Percentiles rank a stretch among this genome's conserved stretches.
phyloP scores from a whole-genome alignment of 2,113 vertebrate species.

The Amazona vittata region DNA sequence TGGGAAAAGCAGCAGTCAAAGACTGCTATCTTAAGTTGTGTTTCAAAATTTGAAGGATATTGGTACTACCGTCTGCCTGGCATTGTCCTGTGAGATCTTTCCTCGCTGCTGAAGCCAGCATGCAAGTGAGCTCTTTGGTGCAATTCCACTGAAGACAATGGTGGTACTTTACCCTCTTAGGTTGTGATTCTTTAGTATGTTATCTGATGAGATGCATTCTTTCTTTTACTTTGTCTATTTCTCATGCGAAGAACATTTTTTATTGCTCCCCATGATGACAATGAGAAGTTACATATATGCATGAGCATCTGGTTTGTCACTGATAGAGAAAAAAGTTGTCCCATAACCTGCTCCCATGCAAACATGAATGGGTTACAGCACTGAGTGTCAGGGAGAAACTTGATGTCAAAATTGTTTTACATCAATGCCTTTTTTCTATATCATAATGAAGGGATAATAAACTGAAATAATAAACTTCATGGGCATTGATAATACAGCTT shows the following conservation, averaged over 20 bases:
- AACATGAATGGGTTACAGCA: background rate
- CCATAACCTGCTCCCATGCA: background rate
- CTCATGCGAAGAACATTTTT: background rate
- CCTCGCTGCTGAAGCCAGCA: background rate
- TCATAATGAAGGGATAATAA: constrained; percentile 7
- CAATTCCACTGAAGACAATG: background rate
- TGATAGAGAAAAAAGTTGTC: background rate
- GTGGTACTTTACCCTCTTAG: background rate
- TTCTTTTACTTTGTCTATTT: background rate
- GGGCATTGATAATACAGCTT: constrained; percentile 6
- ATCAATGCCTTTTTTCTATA: background rate
- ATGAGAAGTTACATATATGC: background rate
- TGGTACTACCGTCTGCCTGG: background rate
- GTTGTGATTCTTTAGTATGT: background rate
- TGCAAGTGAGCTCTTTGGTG: background rate
- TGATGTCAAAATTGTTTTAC: constrained; percentile 14
- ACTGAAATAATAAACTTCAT: background rate
- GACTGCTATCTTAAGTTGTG: background rate
- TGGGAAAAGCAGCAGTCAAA: background rate
- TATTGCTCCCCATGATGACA: background rate
- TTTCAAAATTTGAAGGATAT: background rate
- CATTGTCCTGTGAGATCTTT: background rate
- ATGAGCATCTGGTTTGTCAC: constrained; percentile 6
- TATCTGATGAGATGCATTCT: background rate
- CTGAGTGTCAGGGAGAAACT: background rate